Percentiles rank a stretch among this genome's conserved stretches.
Conservation (phyloP, 2,113 vertebrate genomes). For the Oenanthe oenanthe region DNA sequence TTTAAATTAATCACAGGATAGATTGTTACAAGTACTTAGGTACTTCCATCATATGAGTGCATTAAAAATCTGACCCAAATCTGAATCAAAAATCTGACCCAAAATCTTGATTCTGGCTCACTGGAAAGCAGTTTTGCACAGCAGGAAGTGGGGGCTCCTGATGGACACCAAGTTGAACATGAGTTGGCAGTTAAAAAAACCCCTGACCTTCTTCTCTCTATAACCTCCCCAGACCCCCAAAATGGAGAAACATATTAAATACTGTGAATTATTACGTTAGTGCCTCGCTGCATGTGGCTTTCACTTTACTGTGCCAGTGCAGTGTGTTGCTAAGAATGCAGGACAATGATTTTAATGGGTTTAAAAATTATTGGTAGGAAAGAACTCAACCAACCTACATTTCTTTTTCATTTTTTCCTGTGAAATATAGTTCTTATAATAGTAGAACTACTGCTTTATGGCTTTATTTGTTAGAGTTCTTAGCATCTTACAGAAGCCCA, state of each 20-base stretch:
- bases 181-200: neutral
- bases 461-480: neutral
- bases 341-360: neutral
- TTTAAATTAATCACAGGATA: neutral
- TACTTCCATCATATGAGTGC: neutral
- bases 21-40: neutral
- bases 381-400: neutral
- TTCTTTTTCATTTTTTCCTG: neutral
- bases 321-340: neutral
- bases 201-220: fast-evolving
- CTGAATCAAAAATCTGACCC: neutral
- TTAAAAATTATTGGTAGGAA: neutral
- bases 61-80: neutral
- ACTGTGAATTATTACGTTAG: neutral
- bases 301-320: neutral
- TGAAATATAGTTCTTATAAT: neutral
- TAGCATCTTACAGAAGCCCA: neutral
- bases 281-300: neutral
- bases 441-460: neutral
- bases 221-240: fast-evolving
- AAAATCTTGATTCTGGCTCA: neutral
- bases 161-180: too few relatives aligned
- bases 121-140: neutral
- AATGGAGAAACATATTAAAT: neutral
- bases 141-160: neutral